A percentile compares a stretch with the other conserved stretches of the same genome.
These are phyloP conservation scores for Poecile montanus DNA, from an alignment of 2,797 vertebrate genomes.

Conservation along the genomic window DNA sequence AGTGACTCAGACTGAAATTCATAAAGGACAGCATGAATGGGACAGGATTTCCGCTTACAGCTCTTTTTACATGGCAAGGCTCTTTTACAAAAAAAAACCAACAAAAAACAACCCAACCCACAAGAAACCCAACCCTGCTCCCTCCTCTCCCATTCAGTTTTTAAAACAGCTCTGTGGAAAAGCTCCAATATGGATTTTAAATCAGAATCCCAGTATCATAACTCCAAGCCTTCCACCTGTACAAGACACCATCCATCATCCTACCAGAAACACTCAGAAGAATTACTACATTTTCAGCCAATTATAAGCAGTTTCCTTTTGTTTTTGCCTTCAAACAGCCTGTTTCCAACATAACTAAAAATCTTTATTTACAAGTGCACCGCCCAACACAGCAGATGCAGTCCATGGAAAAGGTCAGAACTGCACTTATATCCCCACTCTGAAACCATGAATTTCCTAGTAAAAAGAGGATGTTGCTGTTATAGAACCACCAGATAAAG, in stretches of 20 bases:
- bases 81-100: background rate
- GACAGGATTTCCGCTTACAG: constrained; percentile 63
- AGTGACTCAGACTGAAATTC: constrained; percentile 67
- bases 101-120: background rate
- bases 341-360: background rate
- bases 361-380: background rate
- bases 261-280: background rate
- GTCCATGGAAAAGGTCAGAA: background rate
- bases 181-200: background rate
- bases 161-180: background rate
- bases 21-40: constrained; percentile 63
- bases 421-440: rapidly evolving
- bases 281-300: background rate
- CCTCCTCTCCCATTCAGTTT: constrained; percentile 6
- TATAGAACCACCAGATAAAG: background rate
- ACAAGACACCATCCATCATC: background rate
- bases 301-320: background rate
- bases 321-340: background rate
- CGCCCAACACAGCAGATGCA: background rate
- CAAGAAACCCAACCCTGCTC: background rate
- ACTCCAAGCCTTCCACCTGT: background rate
- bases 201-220: background rate
- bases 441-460: background rate
- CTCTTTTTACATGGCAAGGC: constrained; percentile 25
- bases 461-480: background rate